Evolutionary conservation across 2,113 vertebrate species (phyloP), one percentile per base, ranked within the genome.

Genomic region (Grammomys dolichurus): DNA sequence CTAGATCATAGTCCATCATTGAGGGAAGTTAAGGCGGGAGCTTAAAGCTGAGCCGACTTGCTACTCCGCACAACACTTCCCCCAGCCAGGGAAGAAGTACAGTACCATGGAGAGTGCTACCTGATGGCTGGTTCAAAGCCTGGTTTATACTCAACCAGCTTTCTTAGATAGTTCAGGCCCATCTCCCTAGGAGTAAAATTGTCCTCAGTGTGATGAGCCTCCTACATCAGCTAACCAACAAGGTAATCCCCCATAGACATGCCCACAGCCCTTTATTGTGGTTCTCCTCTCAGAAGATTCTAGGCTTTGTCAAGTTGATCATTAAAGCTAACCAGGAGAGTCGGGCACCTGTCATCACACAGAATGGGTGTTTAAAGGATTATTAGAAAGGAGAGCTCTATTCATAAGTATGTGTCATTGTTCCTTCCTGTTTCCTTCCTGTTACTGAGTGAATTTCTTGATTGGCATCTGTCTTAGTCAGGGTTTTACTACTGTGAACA

Each of bases 401-500:
- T 26, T 92, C 33, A n/a, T 4, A 78, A 90, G 69, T 40, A 60
- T 22, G 22, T 33, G 5, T 78, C 76, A 3, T 36, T 84, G 7
- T 69, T 87, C 11, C 11, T 96, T 92, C 80, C 51, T 0, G 88
- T 77, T 20, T 19, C 92, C 78, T 95, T 95, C 33, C 54, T 90
- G 19, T 58, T 90, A 56, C 77, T 80, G 51, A 90, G 46, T 43
- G 60, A 28, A n/a, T 51, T 65, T 87, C 81, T 96, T 31, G 46
- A 20, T 11, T 73, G n/a, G 72, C n/a, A 24, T 73, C n/a, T 33
- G 67, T 16, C 12, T 69, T 69, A 67, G 11, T 28, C 28, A 67
- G 67, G 63, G 31, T 33, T 69, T 69, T 67, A 33, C 28, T 31
- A 3, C 28, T 31, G 65, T 67, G 65, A 67, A 33, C 4, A 69